phyloP scores from a whole-genome alignment of 2,888 invertebrate genomes.

The Drosophila peninsularis region DNA sequence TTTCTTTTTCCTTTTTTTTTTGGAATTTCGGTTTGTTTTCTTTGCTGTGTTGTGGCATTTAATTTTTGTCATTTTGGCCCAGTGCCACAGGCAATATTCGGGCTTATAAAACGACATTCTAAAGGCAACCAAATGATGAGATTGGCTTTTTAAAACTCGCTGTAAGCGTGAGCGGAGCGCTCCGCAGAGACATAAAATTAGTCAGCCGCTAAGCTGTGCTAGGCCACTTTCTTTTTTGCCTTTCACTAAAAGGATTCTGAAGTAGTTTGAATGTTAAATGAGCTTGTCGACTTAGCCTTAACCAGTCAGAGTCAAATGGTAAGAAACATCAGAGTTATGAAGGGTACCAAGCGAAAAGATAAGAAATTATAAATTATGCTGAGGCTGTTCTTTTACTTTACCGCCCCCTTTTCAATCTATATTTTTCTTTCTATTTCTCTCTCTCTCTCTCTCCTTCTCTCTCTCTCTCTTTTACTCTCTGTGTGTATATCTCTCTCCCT shows the following conservation, averaged over 20 bases:
- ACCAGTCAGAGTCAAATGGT: too few relatives aligned
- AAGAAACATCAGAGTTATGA: background rate
- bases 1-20: background rate
- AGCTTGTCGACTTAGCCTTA: background rate
- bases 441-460: too few relatives aligned
- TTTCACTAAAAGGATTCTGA: conserved; percentile 1
- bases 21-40: conserved; percentile 5
- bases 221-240: background rate
- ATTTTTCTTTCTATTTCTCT: too few relatives aligned
- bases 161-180: background rate
- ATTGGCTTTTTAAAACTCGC: conserved; percentile 51
- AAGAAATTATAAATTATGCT: background rate
- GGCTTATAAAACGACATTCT: conserved; percentile 58
- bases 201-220: conserved; percentile 6
- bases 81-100: conserved; percentile 61
- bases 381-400: too few relatives aligned
- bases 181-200: conserved; percentile 20
- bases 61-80: conserved; percentile 68
- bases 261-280: conserved; percentile 15
- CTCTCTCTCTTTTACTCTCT: too few relatives aligned
- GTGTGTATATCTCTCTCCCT: background rate
- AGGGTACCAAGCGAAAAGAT: background rate
- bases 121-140: conserved; percentile 45
- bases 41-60: conserved; percentile 57
- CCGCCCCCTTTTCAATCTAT: too few relatives aligned